Evolutionary conservation across 2,797 vertebrate genomes (phyloP).

Genomic region (Acropternis orthonyx): DNA sequence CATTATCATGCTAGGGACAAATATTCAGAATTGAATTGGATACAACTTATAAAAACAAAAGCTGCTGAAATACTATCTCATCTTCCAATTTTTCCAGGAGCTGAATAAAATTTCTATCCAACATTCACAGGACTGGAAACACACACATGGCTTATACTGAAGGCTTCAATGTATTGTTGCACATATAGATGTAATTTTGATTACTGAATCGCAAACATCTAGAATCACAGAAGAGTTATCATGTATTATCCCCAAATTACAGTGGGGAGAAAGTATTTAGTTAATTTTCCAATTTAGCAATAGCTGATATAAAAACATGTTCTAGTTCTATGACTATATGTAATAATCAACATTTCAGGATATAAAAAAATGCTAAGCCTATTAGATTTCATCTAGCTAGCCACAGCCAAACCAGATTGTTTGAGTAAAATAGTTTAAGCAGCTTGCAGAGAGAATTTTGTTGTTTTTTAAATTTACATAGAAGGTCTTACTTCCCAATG

Average conservation of each 20-base stretch:
- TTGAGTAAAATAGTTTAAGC: not conserved
- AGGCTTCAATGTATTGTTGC: not conserved
- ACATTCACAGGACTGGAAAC: not conserved
- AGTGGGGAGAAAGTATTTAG: accelerated
- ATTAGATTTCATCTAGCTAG: not conserved
- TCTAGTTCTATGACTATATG: not conserved
- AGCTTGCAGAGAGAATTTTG: not conserved
- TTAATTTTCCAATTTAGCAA: not conserved
- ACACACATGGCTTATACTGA: not conserved
- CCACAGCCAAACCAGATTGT: not conserved
- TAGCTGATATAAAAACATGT: not conserved
- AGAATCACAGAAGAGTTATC: not conserved
- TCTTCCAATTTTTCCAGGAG: not conserved
- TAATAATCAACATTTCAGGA: not conserved
- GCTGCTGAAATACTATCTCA: not conserved
- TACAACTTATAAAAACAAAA: not conserved
- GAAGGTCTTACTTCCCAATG: not conserved
- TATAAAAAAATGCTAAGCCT: not conserved
- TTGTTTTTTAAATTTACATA: not conserved
- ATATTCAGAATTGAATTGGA: not conserved
- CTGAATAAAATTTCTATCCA: not conserved
- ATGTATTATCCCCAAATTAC: not conserved
- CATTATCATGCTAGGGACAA: not conserved
- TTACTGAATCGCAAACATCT: not conserved
- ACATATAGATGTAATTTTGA: not conserved